Conservation (phyloP, 1,140 invertebrate genomes). For the Diabrotica virgifera region DNA sequence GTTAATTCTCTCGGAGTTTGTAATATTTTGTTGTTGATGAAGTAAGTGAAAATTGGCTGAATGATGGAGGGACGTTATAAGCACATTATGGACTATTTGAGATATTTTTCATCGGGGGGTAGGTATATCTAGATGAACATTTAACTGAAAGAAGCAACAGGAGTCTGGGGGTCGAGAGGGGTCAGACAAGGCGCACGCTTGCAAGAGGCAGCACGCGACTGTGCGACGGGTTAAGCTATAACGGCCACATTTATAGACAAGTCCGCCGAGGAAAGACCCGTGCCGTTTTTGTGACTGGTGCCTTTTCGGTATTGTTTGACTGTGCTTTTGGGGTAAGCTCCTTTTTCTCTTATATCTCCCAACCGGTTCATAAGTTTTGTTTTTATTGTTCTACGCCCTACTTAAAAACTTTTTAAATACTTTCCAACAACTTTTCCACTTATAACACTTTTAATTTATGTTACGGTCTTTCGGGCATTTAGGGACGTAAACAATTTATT, state of each 20-base stretch:
- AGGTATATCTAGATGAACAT: slow-evolving; percentile 39
- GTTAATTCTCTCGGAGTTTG: background rate
- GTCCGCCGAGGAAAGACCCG: slow-evolving; percentile 29
- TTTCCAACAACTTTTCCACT: slow-evolving; percentile 15
- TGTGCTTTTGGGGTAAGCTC: slow-evolving; percentile 17
- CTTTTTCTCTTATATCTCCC: background rate
- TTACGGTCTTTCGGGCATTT: background rate
- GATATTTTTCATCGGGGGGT: slow-evolving; percentile 38
- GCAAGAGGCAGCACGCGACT: slow-evolving; percentile 37
- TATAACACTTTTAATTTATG: slow-evolving; percentile 9
- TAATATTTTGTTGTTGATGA: slow-evolving; percentile 1
- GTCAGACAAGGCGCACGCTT: slow-evolving; percentile 43
- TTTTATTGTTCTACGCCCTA: slow-evolving; percentile 10
- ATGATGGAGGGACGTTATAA: slow-evolving; percentile 19
- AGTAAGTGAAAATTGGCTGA: slow-evolving; percentile 4
- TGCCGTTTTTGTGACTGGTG: slow-evolving; percentile 19
- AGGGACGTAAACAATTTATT: slow-evolving; percentile 10
- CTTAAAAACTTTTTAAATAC: slow-evolving; percentile 20
- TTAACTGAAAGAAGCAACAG: slow-evolving; percentile 47
- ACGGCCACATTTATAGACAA: slow-evolving; percentile 41
- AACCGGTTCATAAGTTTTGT: background rate
- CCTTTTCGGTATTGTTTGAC: slow-evolving; percentile 17
- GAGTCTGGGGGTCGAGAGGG: slow-evolving; percentile 43
- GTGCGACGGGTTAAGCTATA: slow-evolving; percentile 37
- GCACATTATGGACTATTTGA: slow-evolving; percentile 28